Evolutionary conservation across 2,888 invertebrate genomes (phyloP).

Genomic region (Drosophila formosana): DNA sequence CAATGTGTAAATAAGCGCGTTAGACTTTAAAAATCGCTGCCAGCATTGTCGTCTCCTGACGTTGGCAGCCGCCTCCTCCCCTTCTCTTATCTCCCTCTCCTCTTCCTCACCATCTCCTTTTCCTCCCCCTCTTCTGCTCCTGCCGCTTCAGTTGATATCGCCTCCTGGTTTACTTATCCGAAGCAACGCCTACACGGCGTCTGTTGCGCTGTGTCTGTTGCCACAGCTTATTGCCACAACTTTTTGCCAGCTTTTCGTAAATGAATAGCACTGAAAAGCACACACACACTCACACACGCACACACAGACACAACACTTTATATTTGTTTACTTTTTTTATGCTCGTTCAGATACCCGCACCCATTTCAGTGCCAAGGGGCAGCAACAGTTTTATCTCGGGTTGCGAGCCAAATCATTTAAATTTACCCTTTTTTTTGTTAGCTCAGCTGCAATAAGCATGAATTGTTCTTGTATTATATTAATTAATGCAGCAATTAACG

Average conservation of each 20-base stretch:
- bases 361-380: not conserved
- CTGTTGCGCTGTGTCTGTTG: constrained; percentile 42
- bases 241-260: constrained; percentile 72
- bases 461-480: constrained; percentile 3
- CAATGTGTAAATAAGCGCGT: constrained; percentile 72
- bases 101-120: not conserved
- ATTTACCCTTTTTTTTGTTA: constrained; percentile 1
- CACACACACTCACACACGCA: constrained; percentile 17
- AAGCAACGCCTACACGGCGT: constrained; percentile 37
- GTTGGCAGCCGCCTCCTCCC: constrained; percentile 13
- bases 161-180: constrained; percentile 31
- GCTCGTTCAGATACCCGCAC: constrained; percentile 26
- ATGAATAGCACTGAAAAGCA: constrained; percentile 62
- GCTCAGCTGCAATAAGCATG: constrained; percentile 9
- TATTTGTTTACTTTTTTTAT: constrained; percentile 69
- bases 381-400: constrained; percentile 15
- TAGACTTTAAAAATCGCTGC: constrained; percentile 67
- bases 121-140: constrained; percentile 10
- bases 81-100: not conserved
- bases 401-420: not conserved
- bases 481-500: constrained; percentile 8
- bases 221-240: constrained; percentile 68
- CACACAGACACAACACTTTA: constrained; percentile 54
- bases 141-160: constrained; percentile 21
- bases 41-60: constrained; percentile 25